phyloP scores from a whole-genome alignment of 2,797 vertebrate genomes.

The Esox masquinongy region DNA sequence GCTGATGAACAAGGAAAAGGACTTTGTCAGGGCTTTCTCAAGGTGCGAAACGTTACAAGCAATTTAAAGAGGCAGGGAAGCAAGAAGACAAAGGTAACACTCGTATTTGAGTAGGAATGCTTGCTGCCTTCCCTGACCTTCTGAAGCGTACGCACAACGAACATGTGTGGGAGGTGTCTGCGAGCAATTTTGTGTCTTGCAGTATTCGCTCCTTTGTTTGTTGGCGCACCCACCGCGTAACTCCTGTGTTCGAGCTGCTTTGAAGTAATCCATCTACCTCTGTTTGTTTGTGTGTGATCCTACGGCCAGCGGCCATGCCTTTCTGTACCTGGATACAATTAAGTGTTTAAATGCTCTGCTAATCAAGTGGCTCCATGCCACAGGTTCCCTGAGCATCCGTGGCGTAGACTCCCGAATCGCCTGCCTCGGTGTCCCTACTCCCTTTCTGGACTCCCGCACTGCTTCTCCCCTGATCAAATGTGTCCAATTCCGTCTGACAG shows the following conservation, averaged over 20 bases:
- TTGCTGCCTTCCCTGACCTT: constrained; percentile 16
- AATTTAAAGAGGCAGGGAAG: not conserved
- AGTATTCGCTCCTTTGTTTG: not conserved
- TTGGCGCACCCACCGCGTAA: not conserved
- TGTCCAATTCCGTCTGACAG: not conserved
- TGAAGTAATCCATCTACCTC: not conserved
- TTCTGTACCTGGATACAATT: not conserved
- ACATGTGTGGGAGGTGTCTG: not conserved
- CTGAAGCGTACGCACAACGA: not conserved
- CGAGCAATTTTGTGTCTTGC: not conserved
- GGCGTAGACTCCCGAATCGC: not conserved
- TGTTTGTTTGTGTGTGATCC: constrained; percentile 6
- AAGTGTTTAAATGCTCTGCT: constrained; percentile 32
- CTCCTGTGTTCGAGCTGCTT: not conserved
- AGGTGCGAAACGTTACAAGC: not conserved
- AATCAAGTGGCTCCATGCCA: constrained; percentile 24
- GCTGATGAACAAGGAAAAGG: not conserved
- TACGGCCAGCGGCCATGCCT: not conserved
- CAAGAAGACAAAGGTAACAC: not conserved
- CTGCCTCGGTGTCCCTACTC: not conserved
- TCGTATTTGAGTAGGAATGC: not conserved
- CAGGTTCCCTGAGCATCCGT: constrained; percentile 18
- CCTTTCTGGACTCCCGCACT: not conserved
- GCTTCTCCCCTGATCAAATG: not conserved
- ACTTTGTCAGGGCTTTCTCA: constrained; percentile 2